These are phyloP conservation scores for Exephanes ischioxanthus DNA, from an alignment of 2,888 invertebrate species.

Conservation along the genomic window DNA sequence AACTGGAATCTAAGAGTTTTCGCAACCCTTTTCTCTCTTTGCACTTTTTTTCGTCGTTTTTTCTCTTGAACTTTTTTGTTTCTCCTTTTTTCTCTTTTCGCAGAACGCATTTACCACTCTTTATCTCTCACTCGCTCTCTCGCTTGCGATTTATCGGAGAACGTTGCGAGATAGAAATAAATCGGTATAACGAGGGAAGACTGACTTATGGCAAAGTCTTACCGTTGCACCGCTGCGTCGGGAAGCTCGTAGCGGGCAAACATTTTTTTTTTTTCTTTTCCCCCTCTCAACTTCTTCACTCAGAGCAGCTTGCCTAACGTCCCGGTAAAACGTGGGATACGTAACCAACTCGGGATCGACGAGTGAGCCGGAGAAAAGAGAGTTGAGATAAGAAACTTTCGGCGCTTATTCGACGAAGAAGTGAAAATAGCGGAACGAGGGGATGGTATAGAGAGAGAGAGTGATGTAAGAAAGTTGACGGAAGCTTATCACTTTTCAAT, in stretches of 20 bases:
- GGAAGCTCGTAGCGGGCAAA: conserved; percentile 18
- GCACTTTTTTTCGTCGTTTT: neutral
- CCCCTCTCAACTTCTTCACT: conserved; percentile 13
- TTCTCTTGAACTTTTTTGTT: neutral
- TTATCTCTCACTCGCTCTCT: conserved; percentile 28
- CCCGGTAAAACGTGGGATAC: conserved; percentile 41
- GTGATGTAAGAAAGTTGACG: conserved; percentile 62
- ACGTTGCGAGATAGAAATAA: conserved; percentile 61
- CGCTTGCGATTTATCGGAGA: conserved; percentile 48
- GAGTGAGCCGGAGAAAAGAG: conserved; percentile 35
- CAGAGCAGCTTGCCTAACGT: conserved; percentile 31
- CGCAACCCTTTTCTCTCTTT: conserved; percentile 35
- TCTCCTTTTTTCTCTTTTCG: neutral
- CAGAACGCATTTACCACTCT: conserved; percentile 47
- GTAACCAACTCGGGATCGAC: conserved; percentile 54
- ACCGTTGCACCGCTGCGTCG: conserved; percentile 12
- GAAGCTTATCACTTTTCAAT: conserved; percentile 66
- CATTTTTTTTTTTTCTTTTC: conserved; percentile 4
- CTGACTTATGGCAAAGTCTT: conserved; percentile 54
- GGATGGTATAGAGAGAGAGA: neutral
- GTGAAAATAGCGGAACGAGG: neutral
- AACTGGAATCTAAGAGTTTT: conserved; percentile 54
- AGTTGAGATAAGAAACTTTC: conserved; percentile 51
- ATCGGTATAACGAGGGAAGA: conserved; percentile 60
- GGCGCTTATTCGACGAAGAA: conserved; percentile 1